Percentiles rank a stretch among this genome's conserved stretches.
These are phyloP conservation scores for Campoletis sonorensis DNA, from an alignment of 1,140 invertebrate species.

Conservation along the genomic window DNA sequence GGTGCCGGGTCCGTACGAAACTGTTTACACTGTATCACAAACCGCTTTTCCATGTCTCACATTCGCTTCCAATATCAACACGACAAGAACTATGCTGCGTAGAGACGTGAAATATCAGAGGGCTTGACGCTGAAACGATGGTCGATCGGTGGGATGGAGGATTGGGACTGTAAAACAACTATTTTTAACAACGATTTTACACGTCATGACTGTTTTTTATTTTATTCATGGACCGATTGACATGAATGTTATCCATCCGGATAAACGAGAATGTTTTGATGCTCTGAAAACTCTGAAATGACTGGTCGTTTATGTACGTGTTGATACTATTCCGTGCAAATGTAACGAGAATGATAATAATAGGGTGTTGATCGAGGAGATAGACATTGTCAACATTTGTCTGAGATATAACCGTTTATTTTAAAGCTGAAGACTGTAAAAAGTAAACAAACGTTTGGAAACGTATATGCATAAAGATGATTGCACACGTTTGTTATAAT, in stretches of 20 bases:
- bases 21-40: constrained; percentile 33
- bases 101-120: not conserved
- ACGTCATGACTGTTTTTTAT: not conserved
- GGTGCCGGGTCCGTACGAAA: constrained; percentile 16
- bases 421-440: not conserved
- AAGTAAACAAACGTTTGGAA: constrained; percentile 29
- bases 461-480: constrained; percentile 9
- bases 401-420: not conserved
- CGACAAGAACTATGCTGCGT: not conserved
- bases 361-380: too few relatives aligned
- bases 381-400: not conserved
- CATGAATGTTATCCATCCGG: not conserved
- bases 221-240: not conserved
- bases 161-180: not conserved
- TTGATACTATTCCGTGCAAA: too few relatives aligned
- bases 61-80: not conserved
- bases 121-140: not conserved
- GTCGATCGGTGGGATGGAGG: not conserved
- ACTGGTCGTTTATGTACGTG: too few relatives aligned
- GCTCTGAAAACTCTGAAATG: not conserved
- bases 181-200: not conserved
- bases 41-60: not conserved
- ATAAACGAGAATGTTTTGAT: too few relatives aligned
- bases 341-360: too few relatives aligned
- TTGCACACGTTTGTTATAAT: constrained; percentile 50